These are phyloP conservation scores for Drosophila athabasca DNA, from an alignment of 1,140 invertebrate species.

Conservation along the genomic window DNA sequence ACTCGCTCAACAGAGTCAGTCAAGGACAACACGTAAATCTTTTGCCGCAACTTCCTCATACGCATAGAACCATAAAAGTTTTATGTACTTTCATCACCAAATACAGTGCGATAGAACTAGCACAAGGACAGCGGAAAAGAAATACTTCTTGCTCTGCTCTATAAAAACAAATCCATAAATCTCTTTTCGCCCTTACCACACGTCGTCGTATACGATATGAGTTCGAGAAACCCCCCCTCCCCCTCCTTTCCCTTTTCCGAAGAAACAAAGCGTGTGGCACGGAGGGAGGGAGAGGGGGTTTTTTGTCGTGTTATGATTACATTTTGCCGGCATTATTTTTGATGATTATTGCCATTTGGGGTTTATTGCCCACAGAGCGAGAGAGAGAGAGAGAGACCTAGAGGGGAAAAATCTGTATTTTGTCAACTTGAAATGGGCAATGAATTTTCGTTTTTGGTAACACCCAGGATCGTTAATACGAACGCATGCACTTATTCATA, in stretches of 20 bases:
- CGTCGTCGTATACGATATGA: not conserved
- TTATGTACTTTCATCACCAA: conserved; percentile 37
- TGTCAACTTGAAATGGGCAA: conserved; percentile 43
- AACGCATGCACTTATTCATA: conserved; percentile 62
- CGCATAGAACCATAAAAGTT: conserved; percentile 37
- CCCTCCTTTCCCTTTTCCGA: too few species aligned
- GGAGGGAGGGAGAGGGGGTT: conserved; percentile 1
- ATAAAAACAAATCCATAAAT: conserved; percentile 69
- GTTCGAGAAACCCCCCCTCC: conserved; percentile 15
- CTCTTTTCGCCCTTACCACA: conserved; percentile 33
- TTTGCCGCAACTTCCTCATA: conserved; percentile 20
- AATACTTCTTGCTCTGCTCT: conserved; percentile 53
- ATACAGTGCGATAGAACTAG: conserved; percentile 29
- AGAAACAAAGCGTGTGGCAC: conserved; percentile 31
- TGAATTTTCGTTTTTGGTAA: conserved; percentile 35
- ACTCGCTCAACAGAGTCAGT: conserved; percentile 18
- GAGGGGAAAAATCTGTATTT: conserved; percentile 28
- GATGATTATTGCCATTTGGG: conserved; percentile 58
- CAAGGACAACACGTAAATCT: conserved; percentile 33
- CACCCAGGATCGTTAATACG: conserved; percentile 42
- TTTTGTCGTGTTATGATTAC: conserved; percentile 48
- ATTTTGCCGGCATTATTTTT: conserved; percentile 69
- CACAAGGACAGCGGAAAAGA: conserved; percentile 61
- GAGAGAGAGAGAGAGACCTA: not conserved
- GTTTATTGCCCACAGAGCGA: conserved; percentile 41